Base-by-base conservation (phyloP, 2,113 vertebrate species). In the Progne subis region DNA sequence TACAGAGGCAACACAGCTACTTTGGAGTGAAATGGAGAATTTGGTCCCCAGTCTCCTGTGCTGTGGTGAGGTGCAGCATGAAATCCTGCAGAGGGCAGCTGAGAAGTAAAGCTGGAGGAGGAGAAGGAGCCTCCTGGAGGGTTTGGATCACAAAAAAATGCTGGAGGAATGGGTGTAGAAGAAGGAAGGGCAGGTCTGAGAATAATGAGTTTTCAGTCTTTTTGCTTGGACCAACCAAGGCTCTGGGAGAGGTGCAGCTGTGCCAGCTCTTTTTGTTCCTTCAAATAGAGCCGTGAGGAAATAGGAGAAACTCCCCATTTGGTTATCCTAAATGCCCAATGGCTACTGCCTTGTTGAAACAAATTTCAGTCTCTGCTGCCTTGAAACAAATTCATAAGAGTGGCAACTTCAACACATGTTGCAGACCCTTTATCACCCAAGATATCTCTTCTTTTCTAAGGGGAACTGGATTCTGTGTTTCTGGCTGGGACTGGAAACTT, bases 31-130 rank as follows among this genome's bases (percentile, higher is more conserved):
- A 76, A 55, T 1, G 18, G 50, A 28, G 28, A 60, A 23, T 46
- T 46, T 20, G 20, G 29, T 44, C 18, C 39, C 41, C 6, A 8
- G 17, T 24, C 6, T 24, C 25, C 12, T 28, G 9, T 0, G 0
- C 14, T 37, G 52, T 26, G n/a, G 24, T n/a, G 37, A 47, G 13
- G 43, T 72, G 47, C 60, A 65, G 44, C 14, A 4, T 7, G 26
- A 79, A 71, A 61, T 71, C 26, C 43, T 71, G 20, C 25, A 55
- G 85, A 68, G 65, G 43, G 8, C 49, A 86, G n/a, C 50, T 77
- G 50, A 57, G 80, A 69, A 64, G 56, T 6, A 19, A 56, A 52
- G 15, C 43, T 80, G n/a, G 11, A 61, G 46, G 55, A 61, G 28
- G 24, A 72, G 10, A 8, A 53, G 17, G 24, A 6, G 32, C 37